Base-by-base conservation (phyloP, 2,113 vertebrate genomes). In the Bothrops jararaca region DNA sequence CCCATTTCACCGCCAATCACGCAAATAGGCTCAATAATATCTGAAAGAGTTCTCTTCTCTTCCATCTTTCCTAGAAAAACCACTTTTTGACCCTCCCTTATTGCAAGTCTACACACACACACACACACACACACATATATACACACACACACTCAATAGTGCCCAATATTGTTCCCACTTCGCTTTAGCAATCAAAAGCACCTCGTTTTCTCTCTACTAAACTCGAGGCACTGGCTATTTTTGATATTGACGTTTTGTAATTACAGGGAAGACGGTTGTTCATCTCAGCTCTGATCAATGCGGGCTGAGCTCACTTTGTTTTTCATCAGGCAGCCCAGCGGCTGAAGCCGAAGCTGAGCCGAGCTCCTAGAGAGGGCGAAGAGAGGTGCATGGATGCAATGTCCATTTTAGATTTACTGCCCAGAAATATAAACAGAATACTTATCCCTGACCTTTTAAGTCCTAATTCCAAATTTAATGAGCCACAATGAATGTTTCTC, bases 371-470 rank as follows among this genome's bases (percentile, higher is more conserved):
- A 94, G 93, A 88, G 57, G 85, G 93, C 89, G 91, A 85, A 93
- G 96, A 95, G 4, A 95, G 89, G 95, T 95, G 94, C 94, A 80
- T 88, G 95, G 92, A 95, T 94, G 93, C 60, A 95, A 94, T 89
- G 96, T 95, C 94, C 96, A 93, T 93, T 96, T 96, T 96, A 96
- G 91, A 97, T 96, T 97, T 96, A 96, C 95, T 92, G 91, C 45
- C 95, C 96, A 29, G 6, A 97, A 97, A 97, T 96, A 97, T 97
- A 97, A 97, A 97, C 95, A 97, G 95, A 96, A 96, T 97, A 97
- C 97, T 97, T 97, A 97, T 97, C 96, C 96, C 95, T 97, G 95
- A 97, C 95, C 96, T 97, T 97, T 97, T 96, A 97, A 97, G 96
- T 92, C 96, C 94, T 97, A 96, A 97, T 97, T 98, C 97, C 95